These are phyloP conservation scores for Euglossa dilemma DNA, from an alignment of 1,140 invertebrate species.

Conservation along the genomic window DNA sequence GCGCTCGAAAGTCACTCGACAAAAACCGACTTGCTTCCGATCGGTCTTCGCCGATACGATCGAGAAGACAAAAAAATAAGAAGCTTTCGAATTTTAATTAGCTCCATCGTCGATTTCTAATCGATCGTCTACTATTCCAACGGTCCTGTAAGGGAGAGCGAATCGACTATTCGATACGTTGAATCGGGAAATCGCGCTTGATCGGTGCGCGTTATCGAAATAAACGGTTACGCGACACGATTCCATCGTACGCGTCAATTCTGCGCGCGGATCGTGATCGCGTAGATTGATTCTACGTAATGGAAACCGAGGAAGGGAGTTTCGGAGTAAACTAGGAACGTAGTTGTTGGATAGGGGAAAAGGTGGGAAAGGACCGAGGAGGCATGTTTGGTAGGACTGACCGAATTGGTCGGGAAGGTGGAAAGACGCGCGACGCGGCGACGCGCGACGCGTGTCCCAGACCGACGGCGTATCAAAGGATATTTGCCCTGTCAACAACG, in stretches of 20 bases:
- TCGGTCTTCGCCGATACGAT: slow-evolving; percentile 27
- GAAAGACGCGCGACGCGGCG: slow-evolving; percentile 69
- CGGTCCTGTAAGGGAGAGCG: not conserved
- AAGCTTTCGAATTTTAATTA: slow-evolving; percentile 37
- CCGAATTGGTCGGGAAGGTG: slow-evolving; percentile 40
- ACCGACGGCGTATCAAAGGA: slow-evolving; percentile 76
- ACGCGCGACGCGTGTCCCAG: slow-evolving; percentile 73
- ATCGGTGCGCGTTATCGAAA: not conserved
- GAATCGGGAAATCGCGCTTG: not conserved
- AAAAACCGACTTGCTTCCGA: not conserved
- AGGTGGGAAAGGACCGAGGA: not conserved
- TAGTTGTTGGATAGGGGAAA: no score
- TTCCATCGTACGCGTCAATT: no score
- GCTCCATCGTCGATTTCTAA: not conserved
- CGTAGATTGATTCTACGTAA: no score
- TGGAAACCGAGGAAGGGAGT: no score
- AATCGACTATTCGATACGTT: not conserved
- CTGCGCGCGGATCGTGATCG: no score
- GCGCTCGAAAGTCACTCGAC: not conserved
- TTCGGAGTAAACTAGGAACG: no score
- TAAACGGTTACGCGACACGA: not conserved
- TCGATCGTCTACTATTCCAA: not conserved
- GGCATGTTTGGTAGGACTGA: not conserved
- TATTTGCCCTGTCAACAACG: slow-evolving; percentile 77
- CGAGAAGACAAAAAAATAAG: not conserved